These are phyloP conservation scores for Chouioia cunea DNA, from an alignment of 2,888 invertebrate genomes.

Conservation along the genomic window DNA sequence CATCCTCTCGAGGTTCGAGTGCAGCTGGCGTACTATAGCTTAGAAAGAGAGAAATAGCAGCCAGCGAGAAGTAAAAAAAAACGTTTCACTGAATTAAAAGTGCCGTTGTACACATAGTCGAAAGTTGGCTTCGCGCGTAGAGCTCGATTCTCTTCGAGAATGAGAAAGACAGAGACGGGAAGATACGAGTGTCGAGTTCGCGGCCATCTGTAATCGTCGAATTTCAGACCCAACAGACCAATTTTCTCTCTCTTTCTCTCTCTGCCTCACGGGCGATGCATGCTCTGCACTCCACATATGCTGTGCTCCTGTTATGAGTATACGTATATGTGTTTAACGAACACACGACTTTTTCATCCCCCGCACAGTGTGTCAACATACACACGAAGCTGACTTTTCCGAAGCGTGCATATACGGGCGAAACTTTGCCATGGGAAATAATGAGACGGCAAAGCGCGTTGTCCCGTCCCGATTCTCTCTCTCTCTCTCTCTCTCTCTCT, in stretches of 20 bases:
- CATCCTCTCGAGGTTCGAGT: no score
- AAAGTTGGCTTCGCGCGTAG: neutral
- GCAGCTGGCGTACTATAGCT: no score
- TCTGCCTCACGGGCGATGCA: neutral
- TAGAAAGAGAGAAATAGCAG: neutral
- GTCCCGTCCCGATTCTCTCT: neutral
- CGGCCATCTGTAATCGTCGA: constrained; percentile 47
- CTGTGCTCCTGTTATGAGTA: neutral
- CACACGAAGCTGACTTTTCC: neutral
- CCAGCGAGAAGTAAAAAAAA: constrained; percentile 26
- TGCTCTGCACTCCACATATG: neutral
- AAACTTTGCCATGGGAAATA: no score
- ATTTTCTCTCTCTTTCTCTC: constrained; percentile 9
- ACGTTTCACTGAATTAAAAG: constrained; percentile 41
- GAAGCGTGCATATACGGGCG: no score
- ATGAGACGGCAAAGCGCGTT: no score
- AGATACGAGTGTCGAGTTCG: constrained; percentile 35
- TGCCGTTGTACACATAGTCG: constrained; percentile 19
- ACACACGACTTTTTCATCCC: constrained; percentile 47
- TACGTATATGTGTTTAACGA: constrained; percentile 39
- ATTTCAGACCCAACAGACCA: constrained; percentile 44
- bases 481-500: neutral
- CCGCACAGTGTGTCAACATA: constrained; percentile 48
- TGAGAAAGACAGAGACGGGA: neutral
- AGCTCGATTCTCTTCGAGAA: constrained; percentile 15